Percentiles rank a stretch among this genome's conserved stretches.
Evolutionary conservation across 2,113 vertebrate species (phyloP).

Genomic region (Rhodinocichla rosea): DNA sequence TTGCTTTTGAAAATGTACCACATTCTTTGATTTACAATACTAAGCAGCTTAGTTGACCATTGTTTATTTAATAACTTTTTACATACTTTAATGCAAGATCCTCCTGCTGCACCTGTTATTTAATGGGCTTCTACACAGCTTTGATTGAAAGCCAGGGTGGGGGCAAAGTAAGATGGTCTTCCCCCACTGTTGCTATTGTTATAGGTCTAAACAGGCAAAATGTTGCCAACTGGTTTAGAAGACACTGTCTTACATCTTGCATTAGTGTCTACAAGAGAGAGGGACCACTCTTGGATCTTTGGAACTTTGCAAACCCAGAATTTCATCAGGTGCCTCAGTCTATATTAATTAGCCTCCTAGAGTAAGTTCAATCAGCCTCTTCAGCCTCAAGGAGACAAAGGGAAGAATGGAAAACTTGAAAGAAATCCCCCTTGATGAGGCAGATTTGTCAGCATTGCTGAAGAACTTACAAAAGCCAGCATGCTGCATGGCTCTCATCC

Average conservation of each 20-base stretch:
- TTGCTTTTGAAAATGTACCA: neutral
- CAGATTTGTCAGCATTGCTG: neutral
- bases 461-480: neutral
- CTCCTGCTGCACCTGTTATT: neutral
- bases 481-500: neutral
- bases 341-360: neutral
- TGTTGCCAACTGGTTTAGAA: neutral
- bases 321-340: neutral
- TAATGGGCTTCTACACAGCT: neutral
- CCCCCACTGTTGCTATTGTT: neutral
- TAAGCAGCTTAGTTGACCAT: neutral
- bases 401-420: neutral
- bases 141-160: neutral
- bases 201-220: neutral
- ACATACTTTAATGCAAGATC: neutral
- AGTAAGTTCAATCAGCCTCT: neutral
- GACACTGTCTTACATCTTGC: neutral
- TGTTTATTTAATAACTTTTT: neutral
- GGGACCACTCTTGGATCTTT: neutral
- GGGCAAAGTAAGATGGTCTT: neutral
- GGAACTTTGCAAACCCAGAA: neutral
- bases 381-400: neutral
- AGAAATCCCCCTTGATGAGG: neutral
- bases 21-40: neutral
- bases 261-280: neutral